Evolutionary conservation across 1,140 invertebrate genomes (phyloP).

Genomic region (Brachionus asplanchnoidis): DNA sequence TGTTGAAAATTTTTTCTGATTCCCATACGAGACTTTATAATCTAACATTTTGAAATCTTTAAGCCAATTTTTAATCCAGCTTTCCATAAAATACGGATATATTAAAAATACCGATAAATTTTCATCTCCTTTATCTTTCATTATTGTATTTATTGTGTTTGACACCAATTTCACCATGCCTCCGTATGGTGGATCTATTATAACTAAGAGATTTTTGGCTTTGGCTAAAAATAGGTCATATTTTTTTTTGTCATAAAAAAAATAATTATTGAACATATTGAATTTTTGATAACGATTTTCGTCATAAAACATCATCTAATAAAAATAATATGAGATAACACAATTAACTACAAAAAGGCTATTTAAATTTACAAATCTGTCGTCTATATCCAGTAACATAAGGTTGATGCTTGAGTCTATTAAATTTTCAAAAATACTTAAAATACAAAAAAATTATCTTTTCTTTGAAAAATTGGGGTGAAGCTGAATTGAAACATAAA

Average conservation of each 20-base stretch:
- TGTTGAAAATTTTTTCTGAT: conserved; percentile 34
- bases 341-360: not conserved
- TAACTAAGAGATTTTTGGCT: conserved; percentile 12
- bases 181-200: conserved; percentile 41
- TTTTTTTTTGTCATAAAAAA: not conserved
- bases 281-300: not conserved
- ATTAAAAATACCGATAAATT: not conserved
- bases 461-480: not conserved
- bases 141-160: conserved; percentile 13
- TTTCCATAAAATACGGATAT: conserved; percentile 42
- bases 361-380: conserved; percentile 17
- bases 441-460: not conserved
- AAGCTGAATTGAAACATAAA: too few relatives aligned
- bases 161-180: not conserved
- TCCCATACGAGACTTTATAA: conserved; percentile 35
- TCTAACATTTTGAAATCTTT: conserved; percentile 15
- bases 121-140: not conserved
- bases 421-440: conserved; percentile 21
- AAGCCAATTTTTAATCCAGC: conserved; percentile 12
- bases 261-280: conserved; percentile 37
- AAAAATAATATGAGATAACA: not conserved
- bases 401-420: not conserved
- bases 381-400: conserved; percentile 11
- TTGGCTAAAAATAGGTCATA: not conserved
- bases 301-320: conserved; percentile 23